Percentiles rank a stretch among this genome's conserved stretches.
Evolutionary conservation across 2,888 invertebrate species (phyloP).

Genomic region (Malthinus flaveolus): DNA sequence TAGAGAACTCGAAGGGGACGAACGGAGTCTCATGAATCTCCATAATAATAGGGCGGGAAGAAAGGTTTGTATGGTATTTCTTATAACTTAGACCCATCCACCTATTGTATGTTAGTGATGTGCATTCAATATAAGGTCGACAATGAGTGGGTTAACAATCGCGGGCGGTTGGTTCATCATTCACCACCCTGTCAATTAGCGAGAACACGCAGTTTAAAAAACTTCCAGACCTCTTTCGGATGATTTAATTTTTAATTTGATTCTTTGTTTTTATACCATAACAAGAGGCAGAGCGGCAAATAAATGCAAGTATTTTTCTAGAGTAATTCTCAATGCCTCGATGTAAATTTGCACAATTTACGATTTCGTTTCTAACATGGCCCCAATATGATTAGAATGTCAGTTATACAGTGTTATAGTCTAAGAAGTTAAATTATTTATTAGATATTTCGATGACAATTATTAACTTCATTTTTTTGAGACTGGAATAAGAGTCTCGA

Average conservation of each 20-base stretch:
- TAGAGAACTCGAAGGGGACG: conserved; percentile 84
- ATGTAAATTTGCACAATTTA: too few species aligned
- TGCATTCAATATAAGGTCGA: conserved; percentile 17
- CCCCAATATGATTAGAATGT: too few species aligned
- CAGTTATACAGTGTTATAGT: too few species aligned
- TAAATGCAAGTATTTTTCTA: too few species aligned
- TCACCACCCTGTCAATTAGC: conserved; percentile 36
- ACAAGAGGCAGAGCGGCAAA: too few species aligned
- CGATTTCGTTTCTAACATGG: too few species aligned
- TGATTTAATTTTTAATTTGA: not conserved
- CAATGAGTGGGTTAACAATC: conserved; percentile 35
- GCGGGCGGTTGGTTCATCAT: conserved; percentile 34
- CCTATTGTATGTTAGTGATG: conserved; percentile 27
- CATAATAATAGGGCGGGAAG: conserved; percentile 96
- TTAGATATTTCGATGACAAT: too few species aligned
- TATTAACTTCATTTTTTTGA: too few species aligned
- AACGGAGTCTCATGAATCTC: conserved; percentile 91
- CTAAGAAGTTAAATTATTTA: too few species aligned
- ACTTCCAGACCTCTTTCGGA: conserved; percentile 13
- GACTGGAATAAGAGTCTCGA: too few species aligned
- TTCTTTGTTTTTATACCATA: too few species aligned
- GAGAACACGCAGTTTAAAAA: conserved; percentile 27
- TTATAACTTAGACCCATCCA: conserved; percentile 23
- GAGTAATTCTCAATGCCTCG: too few species aligned
- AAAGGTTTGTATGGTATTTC: conserved; percentile 66